Conservation (phyloP, 1,140 invertebrate genomes). For the Centruroides sculpturatus region DNA sequence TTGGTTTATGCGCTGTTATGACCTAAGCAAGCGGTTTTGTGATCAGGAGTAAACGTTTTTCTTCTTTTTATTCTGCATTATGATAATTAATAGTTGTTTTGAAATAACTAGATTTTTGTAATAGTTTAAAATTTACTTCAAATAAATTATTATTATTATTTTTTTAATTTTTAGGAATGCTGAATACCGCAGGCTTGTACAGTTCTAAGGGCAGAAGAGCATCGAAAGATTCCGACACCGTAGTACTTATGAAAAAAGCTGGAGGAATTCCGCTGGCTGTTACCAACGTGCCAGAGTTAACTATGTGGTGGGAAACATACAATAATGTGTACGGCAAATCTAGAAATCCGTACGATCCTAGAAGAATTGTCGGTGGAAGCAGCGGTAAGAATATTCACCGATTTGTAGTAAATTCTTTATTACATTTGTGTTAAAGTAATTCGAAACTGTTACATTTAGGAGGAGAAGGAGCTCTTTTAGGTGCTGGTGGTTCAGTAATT, state of each 20-base stretch:
- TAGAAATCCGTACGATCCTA: constrained; percentile 76
- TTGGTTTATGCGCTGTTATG: too few relatives aligned
- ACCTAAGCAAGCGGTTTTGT: too few relatives aligned
- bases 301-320: constrained; percentile 66
- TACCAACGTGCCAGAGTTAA: constrained; percentile 73
- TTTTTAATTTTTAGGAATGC: too few relatives aligned
- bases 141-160: too few relatives aligned
- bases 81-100: too few relatives aligned
- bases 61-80: too few relatives aligned
- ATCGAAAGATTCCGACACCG: constrained; percentile 45
- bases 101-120: too few relatives aligned
- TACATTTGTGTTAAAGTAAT: too few relatives aligned
- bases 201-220: constrained; percentile 37
- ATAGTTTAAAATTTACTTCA: too few relatives aligned
- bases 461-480: constrained; percentile 38
- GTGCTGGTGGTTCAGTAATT: constrained; percentile 62
- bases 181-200: too few relatives aligned
- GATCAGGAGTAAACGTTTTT: too few relatives aligned
- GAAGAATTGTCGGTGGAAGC: constrained; percentile 57
- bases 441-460: constrained; percentile 5
- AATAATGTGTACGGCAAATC: constrained; percentile 77
- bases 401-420: too few relatives aligned
- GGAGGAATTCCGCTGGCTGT: constrained; percentile 63
- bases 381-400: constrained; percentile 8
- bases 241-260: constrained; percentile 43